Evolutionary conservation across 1,140 invertebrate species (phyloP).

Genomic region (Littorina saxatilis): DNA sequence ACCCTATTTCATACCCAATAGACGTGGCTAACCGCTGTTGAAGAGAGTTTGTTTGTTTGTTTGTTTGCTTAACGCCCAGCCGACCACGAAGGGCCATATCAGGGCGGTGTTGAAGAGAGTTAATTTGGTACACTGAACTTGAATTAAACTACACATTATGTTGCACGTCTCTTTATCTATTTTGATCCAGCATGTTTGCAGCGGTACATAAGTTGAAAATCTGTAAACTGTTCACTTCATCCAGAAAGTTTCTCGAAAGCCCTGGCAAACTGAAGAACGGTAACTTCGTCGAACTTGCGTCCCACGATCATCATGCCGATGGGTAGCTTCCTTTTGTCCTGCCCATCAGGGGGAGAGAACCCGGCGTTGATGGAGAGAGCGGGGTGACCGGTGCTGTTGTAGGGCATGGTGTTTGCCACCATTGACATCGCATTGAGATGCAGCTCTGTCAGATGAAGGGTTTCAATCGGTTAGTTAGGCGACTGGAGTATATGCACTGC

Average conservation of each 20-base stretch:
- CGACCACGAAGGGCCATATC: too few relatives aligned
- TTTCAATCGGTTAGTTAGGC: neutral
- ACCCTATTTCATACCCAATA: too few relatives aligned
- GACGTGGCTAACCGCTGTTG: too few relatives aligned
- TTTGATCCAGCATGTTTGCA: too few relatives aligned
- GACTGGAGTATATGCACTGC: neutral
- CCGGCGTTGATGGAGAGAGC: conserved; percentile 65
- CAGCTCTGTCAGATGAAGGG: neutral
- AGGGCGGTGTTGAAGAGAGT: too few relatives aligned
- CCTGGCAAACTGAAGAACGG: conserved; percentile 36
- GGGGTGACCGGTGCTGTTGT: conserved; percentile 62
- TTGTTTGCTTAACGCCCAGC: too few relatives aligned
- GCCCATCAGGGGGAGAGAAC: neutral
- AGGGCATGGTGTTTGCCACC: conserved; percentile 50
- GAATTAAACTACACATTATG: too few relatives aligned
- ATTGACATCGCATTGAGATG: conserved; percentile 8
- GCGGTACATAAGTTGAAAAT: too few relatives aligned
- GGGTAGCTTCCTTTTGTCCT: conserved; percentile 49
- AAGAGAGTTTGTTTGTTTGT: too few relatives aligned
- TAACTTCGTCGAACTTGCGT: conserved; percentile 52
- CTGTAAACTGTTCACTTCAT: neutral
- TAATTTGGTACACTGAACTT: too few relatives aligned
- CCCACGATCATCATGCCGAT: conserved; percentile 60
- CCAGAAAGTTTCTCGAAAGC: conserved; percentile 3
- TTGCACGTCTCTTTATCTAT: too few relatives aligned